phyloP scores from a whole-genome alignment of 64 coral and sea anemone genomes.

The Dendronephthya gigantea region DNA sequence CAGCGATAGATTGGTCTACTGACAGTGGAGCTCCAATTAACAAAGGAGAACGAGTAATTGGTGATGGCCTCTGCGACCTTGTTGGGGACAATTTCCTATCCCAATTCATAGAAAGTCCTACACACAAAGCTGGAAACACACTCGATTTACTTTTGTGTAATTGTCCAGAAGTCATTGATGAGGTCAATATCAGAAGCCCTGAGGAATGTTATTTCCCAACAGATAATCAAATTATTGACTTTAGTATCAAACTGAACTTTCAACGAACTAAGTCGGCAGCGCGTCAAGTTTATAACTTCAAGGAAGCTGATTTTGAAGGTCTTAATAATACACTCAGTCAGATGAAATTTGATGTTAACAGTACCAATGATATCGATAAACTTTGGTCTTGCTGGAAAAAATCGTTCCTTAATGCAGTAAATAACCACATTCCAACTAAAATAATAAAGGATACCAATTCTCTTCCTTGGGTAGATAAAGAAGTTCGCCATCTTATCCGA shows the following conservation, averaged over 20 bases:
- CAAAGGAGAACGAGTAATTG: not conserved
- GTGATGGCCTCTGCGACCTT: conserved; percentile 30
- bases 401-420: too few species aligned
- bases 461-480: too few species aligned
- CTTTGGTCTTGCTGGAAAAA: too few species aligned
- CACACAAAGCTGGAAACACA: not conserved
- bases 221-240: not conserved
- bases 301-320: not conserved
- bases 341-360: too few species aligned
- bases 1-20: too few species aligned
- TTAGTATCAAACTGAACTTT: not conserved
- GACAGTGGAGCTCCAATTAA: too few species aligned
- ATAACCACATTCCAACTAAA: too few species aligned
- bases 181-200: not conserved
- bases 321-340: too few species aligned
- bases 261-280: not conserved
- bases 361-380: too few species aligned
- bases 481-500: too few species aligned
- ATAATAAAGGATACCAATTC: too few species aligned
- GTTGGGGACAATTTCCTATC: conserved; percentile 45
- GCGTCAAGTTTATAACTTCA: not conserved
- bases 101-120: not conserved
- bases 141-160: not conserved
- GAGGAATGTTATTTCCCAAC: not conserved
- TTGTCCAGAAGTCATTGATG: not conserved